Conservation (phyloP, 2,113 vertebrate species). For the Canis aureus region DNA sequence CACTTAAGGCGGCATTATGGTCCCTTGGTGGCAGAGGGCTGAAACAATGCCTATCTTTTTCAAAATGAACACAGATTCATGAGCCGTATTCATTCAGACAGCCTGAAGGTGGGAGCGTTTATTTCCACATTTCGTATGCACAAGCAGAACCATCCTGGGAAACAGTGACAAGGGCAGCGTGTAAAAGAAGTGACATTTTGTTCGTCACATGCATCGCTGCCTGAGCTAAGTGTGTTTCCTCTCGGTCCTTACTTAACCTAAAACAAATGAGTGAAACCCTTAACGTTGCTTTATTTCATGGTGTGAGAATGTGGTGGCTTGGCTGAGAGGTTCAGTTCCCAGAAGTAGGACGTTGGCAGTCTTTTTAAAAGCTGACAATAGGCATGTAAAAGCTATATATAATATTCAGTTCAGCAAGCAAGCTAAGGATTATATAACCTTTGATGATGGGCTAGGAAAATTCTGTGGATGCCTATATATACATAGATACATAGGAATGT, state of each 20-base stretch:
- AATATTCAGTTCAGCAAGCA: slow-evolving; percentile 44
- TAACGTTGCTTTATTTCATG: not conserved
- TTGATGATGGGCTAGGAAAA: not conserved
- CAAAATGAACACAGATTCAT: not conserved
- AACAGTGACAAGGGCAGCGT: slow-evolving; percentile 36
- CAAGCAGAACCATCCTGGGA: slow-evolving; percentile 56
- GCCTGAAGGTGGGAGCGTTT: not conserved
- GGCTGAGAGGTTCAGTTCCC: slow-evolving; percentile 30
- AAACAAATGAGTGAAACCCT: slow-evolving; percentile 63
- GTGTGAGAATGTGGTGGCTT: slow-evolving; percentile 39
- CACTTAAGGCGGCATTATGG: not conserved
- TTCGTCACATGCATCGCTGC: slow-evolving; percentile 52
- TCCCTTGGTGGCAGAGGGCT: not conserved
- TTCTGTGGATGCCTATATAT: not conserved
- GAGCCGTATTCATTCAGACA: not conserved
- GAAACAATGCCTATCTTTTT: not conserved
- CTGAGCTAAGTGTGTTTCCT: slow-evolving; percentile 57
- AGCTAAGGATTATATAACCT: not conserved
- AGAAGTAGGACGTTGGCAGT: not conserved
- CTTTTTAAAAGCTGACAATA: slow-evolving; percentile 64
- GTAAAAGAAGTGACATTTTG: slow-evolving; percentile 59
- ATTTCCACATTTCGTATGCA: slow-evolving; percentile 62
- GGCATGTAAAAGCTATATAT: slow-evolving; percentile 45
- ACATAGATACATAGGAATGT: not conserved
- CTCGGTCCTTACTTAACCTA: slow-evolving; percentile 68